Evolutionary conservation across 2,797 vertebrate genomes (phyloP), one percentile per base, ranked within the genome.

Genomic region (Rachycentron canadum): DNA sequence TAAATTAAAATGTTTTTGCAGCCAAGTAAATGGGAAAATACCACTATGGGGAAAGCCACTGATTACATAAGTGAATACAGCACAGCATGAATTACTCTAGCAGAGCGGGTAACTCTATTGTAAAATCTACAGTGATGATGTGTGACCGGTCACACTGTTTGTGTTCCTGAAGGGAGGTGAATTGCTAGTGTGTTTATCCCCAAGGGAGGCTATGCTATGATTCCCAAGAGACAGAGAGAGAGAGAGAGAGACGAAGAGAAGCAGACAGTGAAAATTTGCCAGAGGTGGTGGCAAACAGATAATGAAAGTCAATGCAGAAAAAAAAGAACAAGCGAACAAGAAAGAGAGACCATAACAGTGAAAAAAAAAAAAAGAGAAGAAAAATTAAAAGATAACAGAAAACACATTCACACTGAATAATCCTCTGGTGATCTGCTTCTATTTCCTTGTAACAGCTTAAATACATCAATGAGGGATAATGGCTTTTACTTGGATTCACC

Each of bases 171-270:
- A 79, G 76, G 65, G 71, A 83, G 23, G 30, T 43, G 56, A 64
- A 72, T 57, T 73, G 7, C 56, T 21, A 32, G 45, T 83, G 70
- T 85, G 84, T 84, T 83, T 88, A 85, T 84, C 59, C 87, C 78
- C 57, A 52, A 87, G 82, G 82, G 72, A 77, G 47, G 45, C 38
- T 10, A 60, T 43, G 52, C 53, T 69, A 32, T 30, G 69, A 76
- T 65, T 78, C 80, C 78, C 30, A 0, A 59, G 73, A 68, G 75
- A 66, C 36, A 41, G 64, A 45, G 36, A 36, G 52, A 45, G 25
- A 28, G 50, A 55, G 13, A 40, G 21, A 59, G 36, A 66, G 25
- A 47, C 7, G 55, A 49, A 43, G 25, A 60, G 34, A 72, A 16
- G 43, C 69, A 23, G 60, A 57, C 16, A 66, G 26, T 36, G 47